A percentile compares a stretch with the other conserved stretches of the same genome.
Conservation (phyloP, 2,888 invertebrate genomes). For the Nomada lathburiana region DNA sequence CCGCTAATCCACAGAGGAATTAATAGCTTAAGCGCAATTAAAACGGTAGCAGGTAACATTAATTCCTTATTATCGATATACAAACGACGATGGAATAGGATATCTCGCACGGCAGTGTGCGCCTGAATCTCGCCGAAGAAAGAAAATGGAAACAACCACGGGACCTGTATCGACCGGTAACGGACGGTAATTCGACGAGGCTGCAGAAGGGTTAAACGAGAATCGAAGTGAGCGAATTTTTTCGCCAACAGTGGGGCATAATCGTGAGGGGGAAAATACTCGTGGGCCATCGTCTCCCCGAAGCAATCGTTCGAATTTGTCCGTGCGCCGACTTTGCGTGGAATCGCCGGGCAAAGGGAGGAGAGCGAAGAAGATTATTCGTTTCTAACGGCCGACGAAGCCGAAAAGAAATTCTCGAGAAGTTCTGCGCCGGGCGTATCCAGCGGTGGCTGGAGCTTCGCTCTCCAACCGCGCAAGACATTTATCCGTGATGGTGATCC, state of each 20-base stretch:
- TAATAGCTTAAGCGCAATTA: slow-evolving; percentile 12
- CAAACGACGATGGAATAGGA: not conserved
- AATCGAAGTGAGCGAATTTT: not conserved
- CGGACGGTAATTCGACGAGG: slow-evolving; percentile 25
- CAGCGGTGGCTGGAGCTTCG: not conserved
- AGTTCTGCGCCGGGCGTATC: slow-evolving; percentile 4
- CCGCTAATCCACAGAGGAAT: slow-evolving; percentile 8
- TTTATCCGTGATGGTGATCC: slow-evolving; percentile 41
- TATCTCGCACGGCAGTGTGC: not conserved
- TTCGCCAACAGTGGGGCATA: slow-evolving; percentile 41
- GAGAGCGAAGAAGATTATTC: not conserved
- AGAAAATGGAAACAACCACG: not conserved
- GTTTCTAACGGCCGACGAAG: slow-evolving; percentile 12
- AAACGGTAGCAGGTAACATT: slow-evolving; percentile 17
- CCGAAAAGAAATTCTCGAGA: slow-evolving; percentile 16
- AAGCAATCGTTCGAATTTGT: slow-evolving; percentile 43
- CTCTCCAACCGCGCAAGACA: slow-evolving; percentile 16
- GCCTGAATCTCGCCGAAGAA: not conserved
- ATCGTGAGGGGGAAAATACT: slow-evolving; percentile 63
- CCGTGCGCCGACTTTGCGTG: slow-evolving; percentile 6
- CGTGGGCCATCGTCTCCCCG: slow-evolving; percentile 32
- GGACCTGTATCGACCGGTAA: not conserved
- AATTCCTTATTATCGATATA: not conserved
- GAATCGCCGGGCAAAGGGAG: not conserved
- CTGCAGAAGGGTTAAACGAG: slow-evolving; percentile 1